Conservation (phyloP, 2,888 invertebrate genomes). For the Caprella mutica region DNA sequence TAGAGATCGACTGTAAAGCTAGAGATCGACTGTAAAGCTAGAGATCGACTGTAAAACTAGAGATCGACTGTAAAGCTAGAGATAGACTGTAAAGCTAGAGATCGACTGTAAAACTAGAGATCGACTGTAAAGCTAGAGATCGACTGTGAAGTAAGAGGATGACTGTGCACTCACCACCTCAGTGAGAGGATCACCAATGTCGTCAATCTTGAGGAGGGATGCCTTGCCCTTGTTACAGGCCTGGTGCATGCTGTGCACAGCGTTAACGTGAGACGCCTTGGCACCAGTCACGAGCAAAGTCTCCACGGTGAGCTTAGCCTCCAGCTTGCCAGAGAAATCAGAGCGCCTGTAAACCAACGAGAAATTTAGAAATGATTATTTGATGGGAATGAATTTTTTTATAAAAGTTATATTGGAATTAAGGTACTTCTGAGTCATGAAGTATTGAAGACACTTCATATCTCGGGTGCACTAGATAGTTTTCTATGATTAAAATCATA, state of each 20-base stretch:
- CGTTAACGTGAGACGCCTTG: constrained; percentile 62
- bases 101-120: background rate
- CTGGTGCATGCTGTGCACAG: constrained; percentile 65
- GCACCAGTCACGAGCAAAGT: constrained; percentile 68
- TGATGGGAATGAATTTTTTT: too few species aligned
- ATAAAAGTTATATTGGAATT: too few species aligned
- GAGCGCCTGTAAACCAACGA: constrained; percentile 29
- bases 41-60: too few species aligned
- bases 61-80: too few species aligned
- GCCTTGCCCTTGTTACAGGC: constrained; percentile 68
- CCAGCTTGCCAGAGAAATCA: constrained; percentile 36
- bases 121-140: background rate
- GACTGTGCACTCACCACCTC: constrained; percentile 69
- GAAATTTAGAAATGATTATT: too few species aligned
- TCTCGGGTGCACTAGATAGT: too few species aligned
- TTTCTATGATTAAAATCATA: too few species aligned
- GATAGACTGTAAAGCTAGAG: too few species aligned
- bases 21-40: too few species aligned
- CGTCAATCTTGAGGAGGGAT: constrained; percentile 70
- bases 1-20: too few species aligned
- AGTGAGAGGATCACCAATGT: constrained; percentile 72
- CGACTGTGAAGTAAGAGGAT: background rate
- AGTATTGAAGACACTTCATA: too few species aligned
- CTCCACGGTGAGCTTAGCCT: constrained; percentile 57
- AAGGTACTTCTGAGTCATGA: too few species aligned